Conservation (phyloP, 1,140 invertebrate species). For the Periplaneta americana region DNA sequence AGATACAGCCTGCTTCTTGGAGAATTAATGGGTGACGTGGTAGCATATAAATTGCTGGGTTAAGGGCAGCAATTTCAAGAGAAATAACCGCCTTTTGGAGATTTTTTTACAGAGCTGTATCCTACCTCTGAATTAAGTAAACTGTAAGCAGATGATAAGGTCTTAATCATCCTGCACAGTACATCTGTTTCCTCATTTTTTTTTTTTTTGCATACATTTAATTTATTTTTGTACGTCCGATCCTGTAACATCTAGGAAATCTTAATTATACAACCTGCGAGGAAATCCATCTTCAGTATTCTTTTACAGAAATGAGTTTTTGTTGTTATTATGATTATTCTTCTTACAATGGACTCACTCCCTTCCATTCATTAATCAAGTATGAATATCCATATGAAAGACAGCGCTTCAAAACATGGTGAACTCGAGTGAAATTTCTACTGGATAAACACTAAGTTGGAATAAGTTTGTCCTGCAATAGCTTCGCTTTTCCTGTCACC, state of each 20-base stretch:
- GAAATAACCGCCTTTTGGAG: not conserved
- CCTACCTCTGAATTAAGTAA: not conserved
- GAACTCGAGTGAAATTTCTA: no score
- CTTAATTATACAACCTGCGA: no score
- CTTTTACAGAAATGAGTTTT: no score
- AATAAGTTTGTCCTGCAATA: no score
- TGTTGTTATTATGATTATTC: no score
- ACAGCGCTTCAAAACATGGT: no score
- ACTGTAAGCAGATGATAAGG: not conserved
- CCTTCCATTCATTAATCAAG: no score
- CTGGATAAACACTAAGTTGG: no score
- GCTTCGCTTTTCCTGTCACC: no score
- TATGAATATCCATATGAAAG: no score
- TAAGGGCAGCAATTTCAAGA: not conserved
- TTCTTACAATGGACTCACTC: no score
- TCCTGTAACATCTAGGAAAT: not conserved
- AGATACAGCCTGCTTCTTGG: not conserved
- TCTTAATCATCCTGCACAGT: not conserved
- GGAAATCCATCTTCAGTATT: no score
- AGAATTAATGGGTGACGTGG: not conserved
- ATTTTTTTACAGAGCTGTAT: not conserved
- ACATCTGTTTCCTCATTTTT: not conserved
- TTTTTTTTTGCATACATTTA: not conserved
- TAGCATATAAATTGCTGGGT: not conserved
- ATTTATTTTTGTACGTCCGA: not conserved